Conservation (phyloP, 1,140 invertebrate species). For the Mylabris phalerata region DNA sequence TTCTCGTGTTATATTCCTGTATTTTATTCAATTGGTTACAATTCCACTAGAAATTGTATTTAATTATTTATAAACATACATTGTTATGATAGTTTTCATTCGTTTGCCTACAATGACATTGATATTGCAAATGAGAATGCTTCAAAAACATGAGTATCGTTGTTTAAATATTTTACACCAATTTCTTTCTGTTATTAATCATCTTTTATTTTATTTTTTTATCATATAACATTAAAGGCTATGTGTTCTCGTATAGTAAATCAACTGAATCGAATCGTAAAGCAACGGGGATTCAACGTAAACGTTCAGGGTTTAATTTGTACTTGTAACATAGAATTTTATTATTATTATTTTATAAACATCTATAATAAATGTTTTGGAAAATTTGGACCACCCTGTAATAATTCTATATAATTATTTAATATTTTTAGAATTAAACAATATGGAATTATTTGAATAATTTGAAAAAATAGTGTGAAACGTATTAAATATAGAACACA, state of each 20-base stretch:
- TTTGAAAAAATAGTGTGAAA: no score
- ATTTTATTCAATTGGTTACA: constrained; percentile 1
- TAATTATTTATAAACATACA: constrained; percentile 15
- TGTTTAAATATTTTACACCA: constrained; percentile 11
- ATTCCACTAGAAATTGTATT: constrained; percentile 13
- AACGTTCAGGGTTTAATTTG: constrained; percentile 8
- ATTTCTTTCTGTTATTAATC: background rate
- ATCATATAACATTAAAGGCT: constrained; percentile 5
- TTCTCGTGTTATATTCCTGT: constrained; percentile 3
- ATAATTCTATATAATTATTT: constrained; percentile 12
- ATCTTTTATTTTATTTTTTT: background rate
- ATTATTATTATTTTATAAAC: constrained; percentile 8
- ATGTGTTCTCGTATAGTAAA: background rate
- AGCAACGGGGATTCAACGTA: background rate
- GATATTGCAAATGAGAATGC: constrained; percentile 3
- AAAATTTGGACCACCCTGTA: constrained; percentile 15
- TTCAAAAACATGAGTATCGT: constrained; percentile 15
- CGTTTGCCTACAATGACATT: constrained; percentile 11
- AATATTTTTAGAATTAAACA: constrained; percentile 31
- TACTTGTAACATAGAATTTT: constrained; percentile 16
- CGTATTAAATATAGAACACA: constrained; percentile 4
- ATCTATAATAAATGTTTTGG: constrained; percentile 12
- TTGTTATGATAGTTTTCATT: background rate
- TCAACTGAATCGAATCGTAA: background rate
- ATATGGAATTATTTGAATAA: background rate